Evolutionary conservation across 2,888 invertebrate species (phyloP).

Genomic region (Tenthredo mesomela): DNA sequence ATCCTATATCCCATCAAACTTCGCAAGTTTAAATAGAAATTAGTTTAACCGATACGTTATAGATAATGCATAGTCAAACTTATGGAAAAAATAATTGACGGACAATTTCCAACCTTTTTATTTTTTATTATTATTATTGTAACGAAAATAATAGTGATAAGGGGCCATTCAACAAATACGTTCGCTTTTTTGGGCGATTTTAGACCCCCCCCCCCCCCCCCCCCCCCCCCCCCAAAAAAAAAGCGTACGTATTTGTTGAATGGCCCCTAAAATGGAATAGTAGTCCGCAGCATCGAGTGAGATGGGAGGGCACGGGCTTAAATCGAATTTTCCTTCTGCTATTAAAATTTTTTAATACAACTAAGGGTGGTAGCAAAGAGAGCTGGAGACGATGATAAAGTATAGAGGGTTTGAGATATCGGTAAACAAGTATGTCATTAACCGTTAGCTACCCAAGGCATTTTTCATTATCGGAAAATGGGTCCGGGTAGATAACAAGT

Average conservation of each 20-base stretch:
- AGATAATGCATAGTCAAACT: background rate
- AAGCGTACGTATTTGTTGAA: too few relatives aligned
- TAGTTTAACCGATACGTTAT: background rate
- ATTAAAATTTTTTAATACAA: constrained; percentile 36
- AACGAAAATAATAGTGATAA: background rate
- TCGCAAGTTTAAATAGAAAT: constrained; percentile 17
- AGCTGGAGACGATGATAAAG: constrained; percentile 4
- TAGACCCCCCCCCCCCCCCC: too few relatives aligned
- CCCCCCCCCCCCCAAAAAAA: too few relatives aligned
- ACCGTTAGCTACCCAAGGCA: constrained; percentile 53
- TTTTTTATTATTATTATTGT: too few relatives aligned
- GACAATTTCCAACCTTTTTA: too few relatives aligned
- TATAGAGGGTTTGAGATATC: constrained; percentile 29
- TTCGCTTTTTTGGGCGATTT: too few relatives aligned
- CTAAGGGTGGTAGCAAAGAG: background rate
- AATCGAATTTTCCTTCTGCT: constrained; percentile 30
- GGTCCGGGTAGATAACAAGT: constrained; percentile 61
- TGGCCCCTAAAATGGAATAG: too few relatives aligned
- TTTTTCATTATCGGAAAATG: constrained; percentile 59
- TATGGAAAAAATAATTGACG: too few relatives aligned
- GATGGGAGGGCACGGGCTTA: background rate
- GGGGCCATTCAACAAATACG: too few relatives aligned
- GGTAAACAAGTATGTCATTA: constrained; percentile 52
- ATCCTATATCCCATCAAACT: constrained; percentile 22
- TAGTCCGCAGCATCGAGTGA: too few relatives aligned